Base-by-base conservation (phyloP, 2,888 invertebrate genomes). In the Nowickia ferox region DNA sequence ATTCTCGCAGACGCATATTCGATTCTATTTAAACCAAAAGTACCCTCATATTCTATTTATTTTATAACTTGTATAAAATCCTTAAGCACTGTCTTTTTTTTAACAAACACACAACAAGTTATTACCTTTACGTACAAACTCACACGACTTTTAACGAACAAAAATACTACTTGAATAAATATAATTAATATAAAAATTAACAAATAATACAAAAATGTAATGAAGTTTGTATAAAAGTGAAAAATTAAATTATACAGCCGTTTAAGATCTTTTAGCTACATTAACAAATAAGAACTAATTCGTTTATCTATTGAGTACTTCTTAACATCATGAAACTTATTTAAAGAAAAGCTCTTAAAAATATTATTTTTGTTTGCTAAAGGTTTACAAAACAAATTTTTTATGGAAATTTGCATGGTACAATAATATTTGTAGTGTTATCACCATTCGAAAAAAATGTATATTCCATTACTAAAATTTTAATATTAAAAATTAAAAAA, bases 241-340 rank as follows among this genome's bases (percentile, higher is more conserved):
- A 78, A 76, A 76, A 30, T 3, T 40, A 80, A 78, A 75, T 61
- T 75, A 69, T 55, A 78, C 84, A 84, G 61, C 88, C 88, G 88
- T 88, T 88, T 88, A 88, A 88, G 88, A 88, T 88, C 88, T 88
- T 88, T 88, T 88, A 84, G 55, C 72, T 59, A 68, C 66, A 81
- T 46, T 61, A 78, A 72, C 30, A 82, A 40, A 38, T 15, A 81
- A 84, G 40, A 68, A 72, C 30, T 19, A 63, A 68, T 55, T 57
- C 22, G 11, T 61, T 22, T 74, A 80, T 40, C 51, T 77, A 74
- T 74, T 81, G 72, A 68, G 76, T 84, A 72, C 84, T 81, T 75
- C 66, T 75, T 74, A 57, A 72, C 84, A 84, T 75, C 66, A 79
- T 74, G 51, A 59, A n/a, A 57, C 42, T 40, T 40, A 44, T 79